phyloP scores from a whole-genome alignment of 2,797 vertebrate species.

The Coranthus polyacanthus region DNA sequence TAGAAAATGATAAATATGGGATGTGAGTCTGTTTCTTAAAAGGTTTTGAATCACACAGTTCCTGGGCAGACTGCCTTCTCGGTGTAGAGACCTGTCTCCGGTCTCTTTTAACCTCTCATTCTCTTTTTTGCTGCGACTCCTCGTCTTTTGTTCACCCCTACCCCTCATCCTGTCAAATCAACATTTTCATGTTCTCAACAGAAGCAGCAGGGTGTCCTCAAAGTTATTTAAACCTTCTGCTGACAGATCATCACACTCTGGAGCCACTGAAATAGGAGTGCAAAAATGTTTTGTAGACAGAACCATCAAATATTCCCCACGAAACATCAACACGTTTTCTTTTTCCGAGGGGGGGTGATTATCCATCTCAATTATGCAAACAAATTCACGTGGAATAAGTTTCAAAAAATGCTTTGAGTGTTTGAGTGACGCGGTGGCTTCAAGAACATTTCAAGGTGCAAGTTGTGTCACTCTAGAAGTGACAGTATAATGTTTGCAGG shows the following conservation, averaged over 20 bases:
- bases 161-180: not conserved
- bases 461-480: conserved; percentile 25
- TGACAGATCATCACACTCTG: conserved; percentile 10
- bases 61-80: conserved; percentile 18
- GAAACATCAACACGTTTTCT: conserved; percentile 29
- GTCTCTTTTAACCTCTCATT: not conserved
- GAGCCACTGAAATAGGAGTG: not conserved
- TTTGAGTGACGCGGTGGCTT: conserved; percentile 22
- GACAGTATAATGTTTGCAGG: conserved; percentile 43
- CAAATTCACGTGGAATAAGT: conserved; percentile 3
- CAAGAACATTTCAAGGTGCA: conserved; percentile 30
- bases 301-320: conserved; percentile 5
- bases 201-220: conserved; percentile 25
- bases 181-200: conserved; percentile 10
- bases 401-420: not conserved
- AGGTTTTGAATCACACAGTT: conserved; percentile 8
- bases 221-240: conserved; percentile 16
- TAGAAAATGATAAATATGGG: not conserved
- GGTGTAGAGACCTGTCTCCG: conserved; percentile 26
- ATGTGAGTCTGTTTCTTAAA: not conserved
- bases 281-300: conserved; percentile 27
- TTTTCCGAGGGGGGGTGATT: conserved; percentile 5
- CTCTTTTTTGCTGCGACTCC: not conserved
- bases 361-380: conserved; percentile 22
- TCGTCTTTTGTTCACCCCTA: not conserved